phyloP scores from a whole-genome alignment of 2,797 vertebrate genomes.

The Cuculus canorus region DNA sequence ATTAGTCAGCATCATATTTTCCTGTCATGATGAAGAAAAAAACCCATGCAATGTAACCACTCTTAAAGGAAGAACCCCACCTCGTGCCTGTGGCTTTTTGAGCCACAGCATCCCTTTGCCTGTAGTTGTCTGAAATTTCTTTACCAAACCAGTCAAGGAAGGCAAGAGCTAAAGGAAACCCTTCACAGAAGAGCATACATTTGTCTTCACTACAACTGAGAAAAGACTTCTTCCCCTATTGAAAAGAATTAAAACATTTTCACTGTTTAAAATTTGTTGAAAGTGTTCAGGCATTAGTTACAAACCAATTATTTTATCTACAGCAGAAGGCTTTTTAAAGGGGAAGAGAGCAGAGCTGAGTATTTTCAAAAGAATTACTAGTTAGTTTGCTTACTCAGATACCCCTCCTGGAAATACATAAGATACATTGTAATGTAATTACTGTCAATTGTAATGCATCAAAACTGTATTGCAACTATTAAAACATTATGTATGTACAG shows the following conservation, averaged over 20 bases:
- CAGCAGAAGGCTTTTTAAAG: neutral
- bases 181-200: rapidly evolving
- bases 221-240: neutral
- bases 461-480: neutral
- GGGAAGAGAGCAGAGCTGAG: neutral
- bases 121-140: neutral
- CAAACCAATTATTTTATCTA: neutral
- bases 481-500: neutral
- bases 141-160: neutral
- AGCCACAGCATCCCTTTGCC: neutral
- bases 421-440: neutral
- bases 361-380: neutral
- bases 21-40: neutral
- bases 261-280: too few species aligned
- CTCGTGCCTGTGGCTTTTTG: neutral
- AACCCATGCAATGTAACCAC: neutral
- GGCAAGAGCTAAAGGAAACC: neutral
- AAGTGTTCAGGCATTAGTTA: neutral
- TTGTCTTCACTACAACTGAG: neutral
- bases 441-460: neutral
- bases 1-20: neutral
- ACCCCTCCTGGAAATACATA: neutral
- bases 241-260: neutral
- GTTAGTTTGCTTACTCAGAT: neutral
- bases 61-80: neutral